Base-by-base conservation (phyloP, 2,888 invertebrate genomes). In the Anarsia innoxiella region DNA sequence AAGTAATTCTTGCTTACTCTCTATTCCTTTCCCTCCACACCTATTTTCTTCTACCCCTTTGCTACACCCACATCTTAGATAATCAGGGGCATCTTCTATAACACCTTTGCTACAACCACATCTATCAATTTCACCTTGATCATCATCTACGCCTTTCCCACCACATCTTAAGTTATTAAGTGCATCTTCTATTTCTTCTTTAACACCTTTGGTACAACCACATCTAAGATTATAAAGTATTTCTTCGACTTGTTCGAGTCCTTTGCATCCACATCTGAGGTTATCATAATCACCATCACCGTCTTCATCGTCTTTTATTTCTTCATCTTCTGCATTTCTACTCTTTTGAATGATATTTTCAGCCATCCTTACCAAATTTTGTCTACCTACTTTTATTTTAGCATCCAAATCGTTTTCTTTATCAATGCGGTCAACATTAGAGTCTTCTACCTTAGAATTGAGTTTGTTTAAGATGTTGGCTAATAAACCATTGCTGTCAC, bases 231-330 rank as follows among this genome's bases (percentile, higher is more conserved):
- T 12, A 13, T 25, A 19, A n/a, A n/a, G n/a, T n/a, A n/a, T 12
- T 11, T 11, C 9, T 23, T 11, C 16, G 11, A 16, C 23, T 3
- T 12, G 23, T 10, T 8, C 8, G 19, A n/a, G n/a, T n/a, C 19
- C 19, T 3, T 10, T 25, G 12, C 25, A 12, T 2, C 33, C 25
- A 10, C 25, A 32, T 31, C 37, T 37, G 11, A 27, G n/a, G n/a
- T n/a, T n/a, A n/a, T n/a, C n/a, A 11, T 30, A 10, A 12, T 36
- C 31, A 5, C 8, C 1, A 3, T 12, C 10, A 2, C 12, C 13
- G 12, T n/a, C n/a, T n/a, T n/a, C n/a, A n/a, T n/a, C n/a, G n/a
- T n/a, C n/a, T n/a, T n/a, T n/a, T n/a, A n/a, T n/a, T n/a, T n/a
- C n/a, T n/a, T n/a, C n/a, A n/a, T n/a, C n/a, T n/a, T n/a, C n/a